Conservation (phyloP, 2,888 invertebrate genomes). For the Lacanobia wlatinum region DNA sequence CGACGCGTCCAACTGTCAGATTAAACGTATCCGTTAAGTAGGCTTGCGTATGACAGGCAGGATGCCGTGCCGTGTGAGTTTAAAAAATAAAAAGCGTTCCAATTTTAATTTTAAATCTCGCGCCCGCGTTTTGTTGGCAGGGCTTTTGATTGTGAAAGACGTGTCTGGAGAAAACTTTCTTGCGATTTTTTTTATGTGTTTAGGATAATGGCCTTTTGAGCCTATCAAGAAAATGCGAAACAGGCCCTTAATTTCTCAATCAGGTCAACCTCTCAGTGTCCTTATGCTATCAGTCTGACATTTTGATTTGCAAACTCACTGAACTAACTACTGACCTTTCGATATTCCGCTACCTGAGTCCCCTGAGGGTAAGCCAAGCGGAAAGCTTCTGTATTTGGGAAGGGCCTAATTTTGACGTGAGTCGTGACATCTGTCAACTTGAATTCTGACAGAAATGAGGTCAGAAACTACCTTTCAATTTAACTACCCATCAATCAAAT, state of each 20-base stretch:
- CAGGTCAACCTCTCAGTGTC: not conserved
- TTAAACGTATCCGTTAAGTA: conserved; percentile 87
- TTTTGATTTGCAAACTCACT: conserved; percentile 37
- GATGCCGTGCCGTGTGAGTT: conserved; percentile 65
- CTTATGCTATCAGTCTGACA: not conserved
- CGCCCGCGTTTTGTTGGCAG: conserved; percentile 34
- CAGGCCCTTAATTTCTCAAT: not conserved
- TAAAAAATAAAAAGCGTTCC: conserved; percentile 68
- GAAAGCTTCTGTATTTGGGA: conserved; percentile 1
- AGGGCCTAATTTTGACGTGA: conserved; percentile 5
- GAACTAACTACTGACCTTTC: conserved; percentile 30
- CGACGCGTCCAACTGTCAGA: conserved; percentile 82
- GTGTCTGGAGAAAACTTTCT: not conserved
- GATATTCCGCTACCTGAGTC: conserved; percentile 5
- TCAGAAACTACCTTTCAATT: conserved; percentile 1
- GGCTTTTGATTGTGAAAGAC: conserved; percentile 19
- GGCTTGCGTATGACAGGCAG: conserved; percentile 70
- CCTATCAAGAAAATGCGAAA: too few relatives aligned
- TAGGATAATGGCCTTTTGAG: not conserved
- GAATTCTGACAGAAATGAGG: not conserved
- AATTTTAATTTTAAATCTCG: conserved; percentile 55
- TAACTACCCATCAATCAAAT: not conserved
- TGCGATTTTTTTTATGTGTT: not conserved
- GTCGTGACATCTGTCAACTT: conserved; percentile 18
- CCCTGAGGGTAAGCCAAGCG: conserved; percentile 9